A percentile compares a stretch with the other conserved stretches of the same genome.
Conservation (phyloP, 53 echinoderm and acorn worm species). For the Antedon mediterranea region DNA sequence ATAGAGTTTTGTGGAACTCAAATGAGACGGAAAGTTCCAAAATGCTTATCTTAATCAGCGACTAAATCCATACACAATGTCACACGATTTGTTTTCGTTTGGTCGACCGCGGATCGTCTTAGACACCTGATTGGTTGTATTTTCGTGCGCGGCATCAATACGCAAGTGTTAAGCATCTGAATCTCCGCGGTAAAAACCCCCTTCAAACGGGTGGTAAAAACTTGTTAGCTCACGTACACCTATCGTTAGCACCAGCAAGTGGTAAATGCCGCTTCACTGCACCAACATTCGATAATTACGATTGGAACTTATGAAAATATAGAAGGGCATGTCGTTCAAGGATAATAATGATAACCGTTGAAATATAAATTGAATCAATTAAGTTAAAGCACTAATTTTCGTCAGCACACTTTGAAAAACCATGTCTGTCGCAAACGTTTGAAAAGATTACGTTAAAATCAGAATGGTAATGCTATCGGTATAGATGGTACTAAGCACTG, state of each 20-base stretch:
- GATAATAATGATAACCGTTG: too few relatives aligned
- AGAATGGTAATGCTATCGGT: too few relatives aligned
- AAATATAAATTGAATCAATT: too few relatives aligned
- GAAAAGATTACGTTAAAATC: too few relatives aligned
- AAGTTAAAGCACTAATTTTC: too few relatives aligned
- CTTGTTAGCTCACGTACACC: background rate
- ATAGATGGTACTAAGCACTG: too few relatives aligned
- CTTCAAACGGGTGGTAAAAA: background rate
- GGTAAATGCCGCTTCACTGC: background rate
- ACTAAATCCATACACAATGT: background rate
- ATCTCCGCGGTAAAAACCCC: background rate
- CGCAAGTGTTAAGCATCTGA: background rate
- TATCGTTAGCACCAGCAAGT: background rate
- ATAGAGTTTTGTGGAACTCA: constrained; percentile 1
- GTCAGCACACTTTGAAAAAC: too few relatives aligned
- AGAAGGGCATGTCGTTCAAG: background rate
- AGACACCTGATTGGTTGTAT: background rate
- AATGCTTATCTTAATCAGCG: constrained; percentile 1
- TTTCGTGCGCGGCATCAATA: background rate
- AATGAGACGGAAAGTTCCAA: background rate
- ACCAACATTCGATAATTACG: background rate
- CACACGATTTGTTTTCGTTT: background rate
- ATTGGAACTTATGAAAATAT: background rate
- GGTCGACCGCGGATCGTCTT: background rate
- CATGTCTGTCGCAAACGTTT: too few relatives aligned